phyloP scores from a whole-genome alignment of 2,888 invertebrate genomes.

The Fragum sueziense region DNA sequence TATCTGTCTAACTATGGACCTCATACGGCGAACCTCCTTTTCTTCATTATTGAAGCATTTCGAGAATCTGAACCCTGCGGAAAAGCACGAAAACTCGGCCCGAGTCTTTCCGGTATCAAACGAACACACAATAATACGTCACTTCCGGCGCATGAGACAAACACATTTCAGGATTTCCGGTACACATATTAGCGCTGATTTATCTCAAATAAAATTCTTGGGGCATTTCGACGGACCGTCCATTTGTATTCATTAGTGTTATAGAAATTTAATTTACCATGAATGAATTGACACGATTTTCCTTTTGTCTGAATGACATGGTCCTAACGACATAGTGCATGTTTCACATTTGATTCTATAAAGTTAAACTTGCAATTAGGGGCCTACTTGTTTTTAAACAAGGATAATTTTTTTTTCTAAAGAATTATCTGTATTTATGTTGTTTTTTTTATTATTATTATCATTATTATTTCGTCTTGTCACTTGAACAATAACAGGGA shows the following conservation, averaged over 20 bases:
- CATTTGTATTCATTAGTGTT: not conserved
- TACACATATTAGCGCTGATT: constrained; percentile 39
- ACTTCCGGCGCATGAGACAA: constrained; percentile 59
- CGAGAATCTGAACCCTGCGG: constrained; percentile 4
- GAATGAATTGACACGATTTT: constrained; percentile 1
- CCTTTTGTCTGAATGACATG: no score
- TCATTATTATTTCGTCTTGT: no score
- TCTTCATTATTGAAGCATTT: not conserved
- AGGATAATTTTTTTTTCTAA: no score
- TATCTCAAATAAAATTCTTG: constrained; percentile 14
- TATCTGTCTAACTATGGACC: not conserved
- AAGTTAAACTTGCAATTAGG: no score
- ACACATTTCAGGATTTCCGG: constrained; percentile 54
- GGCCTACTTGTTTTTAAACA: no score
- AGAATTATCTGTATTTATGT: no score
- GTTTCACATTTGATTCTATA: no score
- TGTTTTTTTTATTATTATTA: no score
- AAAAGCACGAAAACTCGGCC: constrained; percentile 6
- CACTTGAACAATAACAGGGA: no score
- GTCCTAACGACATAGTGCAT: no score
- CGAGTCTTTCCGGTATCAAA: constrained; percentile 50
- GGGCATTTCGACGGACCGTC: not conserved
- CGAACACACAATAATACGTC: constrained; percentile 46
- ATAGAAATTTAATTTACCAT: constrained; percentile 10
- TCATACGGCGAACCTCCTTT: not conserved